Evolutionary conservation across 1,140 invertebrate species (phyloP).

Genomic region (Orius laevigatus): DNA sequence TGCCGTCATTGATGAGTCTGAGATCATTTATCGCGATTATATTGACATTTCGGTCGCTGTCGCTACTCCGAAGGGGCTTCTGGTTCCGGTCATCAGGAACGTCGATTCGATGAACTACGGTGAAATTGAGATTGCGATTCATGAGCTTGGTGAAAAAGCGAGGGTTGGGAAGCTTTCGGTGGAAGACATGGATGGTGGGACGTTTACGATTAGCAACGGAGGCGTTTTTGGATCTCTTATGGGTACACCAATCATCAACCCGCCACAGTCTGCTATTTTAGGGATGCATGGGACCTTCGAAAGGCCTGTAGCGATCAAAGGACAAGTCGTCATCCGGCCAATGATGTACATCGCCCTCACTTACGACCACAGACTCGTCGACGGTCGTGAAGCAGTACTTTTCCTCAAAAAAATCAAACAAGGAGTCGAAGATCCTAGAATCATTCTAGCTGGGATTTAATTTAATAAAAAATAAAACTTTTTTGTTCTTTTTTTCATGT

Average conservation of each 20-base stretch:
- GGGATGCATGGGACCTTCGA: slow-evolving; percentile 98
- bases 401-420: neutral
- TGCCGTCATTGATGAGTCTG: slow-evolving; percentile 88
- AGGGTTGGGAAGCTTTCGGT: slow-evolving; percentile 69
- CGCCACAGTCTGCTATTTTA: slow-evolving; percentile 94
- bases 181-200: slow-evolving; percentile 99
- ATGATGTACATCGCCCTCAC: slow-evolving; percentile 99
- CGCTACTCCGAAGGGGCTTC: slow-evolving; percentile 93
- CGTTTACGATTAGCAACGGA: slow-evolving; percentile 98
- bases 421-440: no score
- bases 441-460: no score
- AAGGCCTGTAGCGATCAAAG: slow-evolving; percentile 83
- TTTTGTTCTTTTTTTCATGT: slow-evolving; percentile 1
- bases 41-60: slow-evolving; percentile 98
- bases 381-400: slow-evolving; percentile 91
- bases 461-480: neutral
- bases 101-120: slow-evolving; percentile 91
- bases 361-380: slow-evolving; percentile 96
- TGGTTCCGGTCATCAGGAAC: slow-evolving; percentile 93
- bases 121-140: slow-evolving; percentile 84
- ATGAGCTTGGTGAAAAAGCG: slow-evolving; percentile 84
- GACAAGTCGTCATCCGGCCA: slow-evolving; percentile 90
- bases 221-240: slow-evolving; percentile 96
- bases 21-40: slow-evolving; percentile 94
- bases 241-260: slow-evolving; percentile 98